Evolutionary conservation across 2,113 vertebrate species (phyloP), one percentile per base, ranked within the genome.

Genomic region (Piaya cayana): DNA sequence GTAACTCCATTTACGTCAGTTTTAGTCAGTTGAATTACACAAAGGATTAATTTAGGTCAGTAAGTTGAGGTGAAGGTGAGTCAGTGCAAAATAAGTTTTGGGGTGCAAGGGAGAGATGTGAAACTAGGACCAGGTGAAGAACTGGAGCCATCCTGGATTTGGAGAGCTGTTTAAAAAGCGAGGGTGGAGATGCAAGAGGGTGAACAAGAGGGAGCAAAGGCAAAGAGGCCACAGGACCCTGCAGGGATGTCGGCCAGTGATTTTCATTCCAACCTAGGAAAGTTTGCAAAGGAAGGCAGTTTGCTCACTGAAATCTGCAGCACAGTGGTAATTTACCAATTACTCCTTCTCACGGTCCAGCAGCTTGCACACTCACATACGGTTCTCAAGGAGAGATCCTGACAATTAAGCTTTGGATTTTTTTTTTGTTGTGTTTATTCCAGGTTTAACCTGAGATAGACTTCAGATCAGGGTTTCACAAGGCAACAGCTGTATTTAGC

Each of bases 1-100:
- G 91, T 92, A 96, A 96, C 71, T 95, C 62, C 72, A 92, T 82
- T 92, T 95, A 94, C 67, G 42, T 95, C 96, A 96, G 5, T 94
- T 95, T 91, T 87, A 95, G 87, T 95, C 86, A 92, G 84, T 74
- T 89, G 93, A 94, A 89, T 94, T 94, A 76, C 87, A 94, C 74
- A 92, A 95, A 87, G 52, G 63, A 95, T 94, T 95, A 96, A 95
- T 94, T 95, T 93, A 76, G 94, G 78, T 69, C 67, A 74, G 7
- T 55, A 79, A 85, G 69, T 86, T 92, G 94, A 96, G 56, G 62
- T 91, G 74, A 91, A 65, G 63, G 37, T 92, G 89, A 96, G 75
- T 94, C 93, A 96, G 67, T 45, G 25, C 56, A 82, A 95, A 95
- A 72, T 76, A 90, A 74, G 50, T 94, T 80, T 94, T 94, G 79